Evolutionary conservation across 2,113 vertebrate genomes (phyloP).

Genomic region (Alethe castanea): DNA sequence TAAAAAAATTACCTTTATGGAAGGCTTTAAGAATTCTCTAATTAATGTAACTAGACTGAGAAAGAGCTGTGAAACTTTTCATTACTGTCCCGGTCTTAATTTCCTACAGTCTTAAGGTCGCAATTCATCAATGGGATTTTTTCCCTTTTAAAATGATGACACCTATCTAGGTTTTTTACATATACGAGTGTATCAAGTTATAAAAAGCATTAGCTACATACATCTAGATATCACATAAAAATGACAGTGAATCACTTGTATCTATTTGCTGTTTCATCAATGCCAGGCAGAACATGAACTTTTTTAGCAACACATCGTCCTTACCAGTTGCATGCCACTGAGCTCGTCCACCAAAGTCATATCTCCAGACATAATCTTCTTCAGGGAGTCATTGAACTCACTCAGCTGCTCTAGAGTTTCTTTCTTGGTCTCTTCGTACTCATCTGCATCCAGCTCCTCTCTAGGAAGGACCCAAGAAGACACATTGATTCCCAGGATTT

Average conservation of each 20-base stretch:
- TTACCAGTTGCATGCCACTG: slow-evolving; percentile 95
- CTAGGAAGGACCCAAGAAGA: slow-evolving; percentile 59
- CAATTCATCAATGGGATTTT: background rate
- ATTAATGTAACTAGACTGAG: background rate
- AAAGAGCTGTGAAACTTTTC: background rate
- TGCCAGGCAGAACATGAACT: background rate
- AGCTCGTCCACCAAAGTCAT: slow-evolving; percentile 97
- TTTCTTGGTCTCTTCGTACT: slow-evolving; percentile 96
- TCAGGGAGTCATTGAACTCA: slow-evolving; percentile 93
- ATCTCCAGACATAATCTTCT: slow-evolving; percentile 96
- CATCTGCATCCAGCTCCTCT: slow-evolving; percentile 92
- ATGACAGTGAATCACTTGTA: background rate
- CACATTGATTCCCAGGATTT: background rate
- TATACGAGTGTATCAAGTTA: background rate
- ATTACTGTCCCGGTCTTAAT: background rate
- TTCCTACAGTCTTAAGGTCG: background rate
- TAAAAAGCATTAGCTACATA: background rate
- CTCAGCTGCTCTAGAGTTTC: slow-evolving; percentile 95
- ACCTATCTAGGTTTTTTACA: background rate
- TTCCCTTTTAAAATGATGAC: background rate
- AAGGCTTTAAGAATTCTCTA: background rate
- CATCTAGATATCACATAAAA: background rate
- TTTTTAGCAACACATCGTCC: background rate
- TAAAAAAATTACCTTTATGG: background rate
- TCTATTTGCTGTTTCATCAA: background rate